Conservation (phyloP, 2,113 vertebrate species). For the Mellivora capensis region DNA sequence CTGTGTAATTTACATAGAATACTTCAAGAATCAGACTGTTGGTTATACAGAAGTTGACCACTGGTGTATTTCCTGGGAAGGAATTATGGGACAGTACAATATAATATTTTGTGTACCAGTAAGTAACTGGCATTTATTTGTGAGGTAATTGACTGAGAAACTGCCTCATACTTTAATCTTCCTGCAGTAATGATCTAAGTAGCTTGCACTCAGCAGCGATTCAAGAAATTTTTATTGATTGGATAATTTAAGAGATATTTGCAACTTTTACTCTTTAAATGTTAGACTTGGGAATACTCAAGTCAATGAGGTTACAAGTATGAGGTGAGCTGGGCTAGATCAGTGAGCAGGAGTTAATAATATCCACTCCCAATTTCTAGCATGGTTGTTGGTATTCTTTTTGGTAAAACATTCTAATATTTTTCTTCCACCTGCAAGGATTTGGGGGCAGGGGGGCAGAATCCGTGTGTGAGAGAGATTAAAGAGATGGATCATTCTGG, state of each 20-base stretch:
- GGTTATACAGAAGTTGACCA: background rate
- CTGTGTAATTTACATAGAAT: background rate
- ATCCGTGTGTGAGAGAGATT: background rate
- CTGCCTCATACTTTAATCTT: background rate
- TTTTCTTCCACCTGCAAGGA: background rate
- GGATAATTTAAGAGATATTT: background rate
- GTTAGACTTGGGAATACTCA: background rate
- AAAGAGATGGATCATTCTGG: background rate
- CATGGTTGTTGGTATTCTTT: background rate
- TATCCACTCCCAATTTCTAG: background rate
- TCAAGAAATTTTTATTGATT: background rate
- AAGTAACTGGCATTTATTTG: conserved; percentile 23
- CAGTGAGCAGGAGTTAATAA: background rate
- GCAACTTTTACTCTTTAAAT: background rate
- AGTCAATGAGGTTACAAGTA: background rate
- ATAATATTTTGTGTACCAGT: conserved; percentile 2
- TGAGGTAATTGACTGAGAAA: conserved; percentile 26
- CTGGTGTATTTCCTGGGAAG: background rate
- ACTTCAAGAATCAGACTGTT: background rate
- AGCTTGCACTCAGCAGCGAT: background rate
- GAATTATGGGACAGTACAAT: background rate
- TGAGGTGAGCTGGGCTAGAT: background rate
- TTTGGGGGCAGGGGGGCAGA: background rate
- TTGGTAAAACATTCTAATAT: background rate
- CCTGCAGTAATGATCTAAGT: background rate